Percentiles rank a stretch among this genome's conserved stretches.
Conservation (phyloP, 2,888 invertebrate species). For the Idaea straminata region DNA sequence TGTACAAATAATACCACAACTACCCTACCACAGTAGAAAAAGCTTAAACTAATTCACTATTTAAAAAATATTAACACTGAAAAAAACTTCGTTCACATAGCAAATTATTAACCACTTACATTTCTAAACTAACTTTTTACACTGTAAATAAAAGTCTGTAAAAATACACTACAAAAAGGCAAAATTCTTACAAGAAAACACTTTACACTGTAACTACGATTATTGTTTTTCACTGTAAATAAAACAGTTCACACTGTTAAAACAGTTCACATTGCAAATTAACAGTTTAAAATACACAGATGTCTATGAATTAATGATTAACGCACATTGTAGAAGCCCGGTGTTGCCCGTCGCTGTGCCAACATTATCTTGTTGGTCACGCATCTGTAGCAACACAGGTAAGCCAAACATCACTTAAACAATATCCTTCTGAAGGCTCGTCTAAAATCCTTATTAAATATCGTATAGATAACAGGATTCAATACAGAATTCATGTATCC, state of each 20-base stretch:
- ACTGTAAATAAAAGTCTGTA: no score
- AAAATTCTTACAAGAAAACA: no score
- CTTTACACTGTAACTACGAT: no score
- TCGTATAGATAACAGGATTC: slow-evolving; percentile 97
- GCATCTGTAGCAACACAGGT: slow-evolving; percentile 90
- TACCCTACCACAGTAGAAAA: no score
- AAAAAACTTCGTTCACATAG: no score
- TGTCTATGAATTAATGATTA: slow-evolving; percentile 37
- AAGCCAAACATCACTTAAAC: slow-evolving; percentile 95
- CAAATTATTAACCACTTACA: no score
- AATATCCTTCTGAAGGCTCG: slow-evolving; percentile 96
- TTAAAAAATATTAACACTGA: no score
- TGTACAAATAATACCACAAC: no score
- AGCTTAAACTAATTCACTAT: no score
- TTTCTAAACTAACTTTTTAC: no score
- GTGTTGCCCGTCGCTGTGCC: slow-evolving; percentile 83
- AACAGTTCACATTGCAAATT: slow-evolving; percentile 29
- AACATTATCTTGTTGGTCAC: slow-evolving; percentile 82
- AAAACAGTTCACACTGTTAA: slow-evolving; percentile 36
- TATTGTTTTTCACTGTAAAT: background rate
- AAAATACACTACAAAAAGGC: no score
- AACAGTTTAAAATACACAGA: slow-evolving; percentile 21
- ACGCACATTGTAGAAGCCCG: slow-evolving; percentile 80
- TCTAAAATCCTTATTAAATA: slow-evolving; percentile 98
- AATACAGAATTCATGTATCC: slow-evolving; percentile 98